A percentile compares a stretch with the other conserved stretches of the same genome.
These are phyloP conservation scores for Andrena cerasifolii DNA, from an alignment of 1,140 invertebrate genomes.

Conservation along the genomic window DNA sequence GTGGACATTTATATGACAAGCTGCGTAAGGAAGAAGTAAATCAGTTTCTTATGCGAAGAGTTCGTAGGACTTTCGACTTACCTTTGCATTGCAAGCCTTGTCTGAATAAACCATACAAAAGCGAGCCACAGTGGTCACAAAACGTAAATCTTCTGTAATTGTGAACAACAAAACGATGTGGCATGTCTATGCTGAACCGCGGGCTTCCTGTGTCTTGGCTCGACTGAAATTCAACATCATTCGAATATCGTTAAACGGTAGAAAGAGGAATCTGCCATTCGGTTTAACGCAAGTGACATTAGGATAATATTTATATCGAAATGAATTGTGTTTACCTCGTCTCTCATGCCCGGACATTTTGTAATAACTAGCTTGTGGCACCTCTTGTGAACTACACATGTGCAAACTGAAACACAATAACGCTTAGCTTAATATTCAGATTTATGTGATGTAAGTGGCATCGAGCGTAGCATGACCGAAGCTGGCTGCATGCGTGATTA, in stretches of 20 bases:
- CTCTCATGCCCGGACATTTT: constrained; percentile 97
- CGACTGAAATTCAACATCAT: constrained; percentile 70
- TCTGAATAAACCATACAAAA: constrained; percentile 97
- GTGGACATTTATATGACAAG: constrained; percentile 98
- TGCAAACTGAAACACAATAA: constrained; percentile 91
- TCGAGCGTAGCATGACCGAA: constrained; percentile 66
- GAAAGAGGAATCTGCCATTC: not conserved
- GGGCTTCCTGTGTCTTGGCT: constrained; percentile 84
- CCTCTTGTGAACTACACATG: constrained; percentile 98
- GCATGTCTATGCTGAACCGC: constrained; percentile 98
- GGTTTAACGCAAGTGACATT: not conserved
- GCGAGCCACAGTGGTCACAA: constrained; percentile 99
- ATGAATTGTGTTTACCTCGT: constrained; percentile 85
- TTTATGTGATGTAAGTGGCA: constrained; percentile 25
- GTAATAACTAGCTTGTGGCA: constrained; percentile 97
- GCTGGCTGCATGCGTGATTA: constrained; percentile 71
- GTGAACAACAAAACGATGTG: constrained; percentile 96
- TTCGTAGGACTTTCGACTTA: too few species aligned
- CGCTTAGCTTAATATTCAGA: constrained; percentile 32
- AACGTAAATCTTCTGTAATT: constrained; percentile 99
- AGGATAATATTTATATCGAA: not conserved
- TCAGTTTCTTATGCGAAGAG: too few species aligned
- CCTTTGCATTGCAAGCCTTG: constrained; percentile 99
- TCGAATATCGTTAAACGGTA: not conserved
- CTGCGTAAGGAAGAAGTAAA: constrained; percentile 78